These are phyloP conservation scores for Upupa epops DNA, from an alignment of 2,113 vertebrate species.

Conservation along the genomic window DNA sequence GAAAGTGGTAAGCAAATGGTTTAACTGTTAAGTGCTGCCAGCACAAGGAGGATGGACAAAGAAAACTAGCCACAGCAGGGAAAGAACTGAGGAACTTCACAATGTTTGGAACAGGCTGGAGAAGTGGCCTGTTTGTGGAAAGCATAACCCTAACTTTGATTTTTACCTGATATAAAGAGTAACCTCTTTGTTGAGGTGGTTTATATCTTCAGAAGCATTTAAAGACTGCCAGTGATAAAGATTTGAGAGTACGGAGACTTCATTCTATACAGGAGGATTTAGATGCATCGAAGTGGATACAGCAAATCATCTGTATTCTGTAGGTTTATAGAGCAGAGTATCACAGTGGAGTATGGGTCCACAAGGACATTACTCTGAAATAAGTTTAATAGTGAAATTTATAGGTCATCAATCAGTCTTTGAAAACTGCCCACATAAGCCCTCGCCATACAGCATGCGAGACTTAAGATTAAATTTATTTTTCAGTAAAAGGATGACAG, in stretches of 20 bases:
- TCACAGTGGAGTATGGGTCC: neutral
- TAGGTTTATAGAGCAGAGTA: neutral
- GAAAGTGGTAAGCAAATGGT: conserved; percentile 3
- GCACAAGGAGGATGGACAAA: neutral
- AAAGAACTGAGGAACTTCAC: neutral
- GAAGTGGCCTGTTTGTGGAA: neutral
- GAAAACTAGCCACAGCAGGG: neutral
- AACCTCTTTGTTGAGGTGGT: neutral
- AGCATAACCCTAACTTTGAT: neutral
- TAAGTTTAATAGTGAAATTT: neutral
- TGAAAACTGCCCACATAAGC: neutral
- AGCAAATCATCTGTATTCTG: neutral
- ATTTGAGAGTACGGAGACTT: neutral
- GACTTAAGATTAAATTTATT: neutral
- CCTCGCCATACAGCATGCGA: neutral
- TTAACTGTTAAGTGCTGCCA: neutral
- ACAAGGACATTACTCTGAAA: neutral
- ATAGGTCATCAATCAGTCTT: neutral
- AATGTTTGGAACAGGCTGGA: neutral
- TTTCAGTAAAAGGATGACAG: neutral
- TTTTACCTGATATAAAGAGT: neutral
- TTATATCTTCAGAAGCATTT: neutral
- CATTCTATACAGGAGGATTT: neutral
- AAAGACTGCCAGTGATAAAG: neutral
- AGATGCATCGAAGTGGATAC: neutral